Conservation (phyloP, 2,113 vertebrate genomes). For the Prionailurus bengalensis region DNA sequence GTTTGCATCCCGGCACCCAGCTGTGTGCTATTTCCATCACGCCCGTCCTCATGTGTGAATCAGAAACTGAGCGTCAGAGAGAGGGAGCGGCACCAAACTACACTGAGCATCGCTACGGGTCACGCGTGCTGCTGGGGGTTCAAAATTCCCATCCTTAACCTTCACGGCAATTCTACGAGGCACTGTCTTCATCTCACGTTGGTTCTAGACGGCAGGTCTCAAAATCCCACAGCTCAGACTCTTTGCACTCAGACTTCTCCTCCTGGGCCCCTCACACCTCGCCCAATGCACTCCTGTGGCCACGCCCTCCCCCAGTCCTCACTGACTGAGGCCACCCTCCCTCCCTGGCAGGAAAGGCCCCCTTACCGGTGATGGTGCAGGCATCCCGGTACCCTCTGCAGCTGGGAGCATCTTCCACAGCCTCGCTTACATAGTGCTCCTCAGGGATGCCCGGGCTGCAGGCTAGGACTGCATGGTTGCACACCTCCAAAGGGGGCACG, state of each 20-base stretch:
- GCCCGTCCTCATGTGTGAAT: background rate
- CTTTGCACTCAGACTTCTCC: too few species aligned
- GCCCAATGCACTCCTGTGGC: rapidly evolving
- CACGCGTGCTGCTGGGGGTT: rapidly evolving
- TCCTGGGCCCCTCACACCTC: too few species aligned
- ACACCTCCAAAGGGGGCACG: conserved; percentile 84
- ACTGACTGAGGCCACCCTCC: too few species aligned
- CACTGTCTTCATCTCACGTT: background rate
- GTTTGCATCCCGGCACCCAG: background rate
- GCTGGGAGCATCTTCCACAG: conserved; percentile 85
- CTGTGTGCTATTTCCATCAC: rapidly evolving
- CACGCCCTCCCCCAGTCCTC: background rate
- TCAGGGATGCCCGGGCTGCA: conserved; percentile 87
- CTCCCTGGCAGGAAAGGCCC: rapidly evolving
- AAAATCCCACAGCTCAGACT: background rate
- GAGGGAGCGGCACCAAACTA: rapidly evolving
- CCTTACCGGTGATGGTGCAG: conserved; percentile 97
- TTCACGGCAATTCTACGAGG: background rate
- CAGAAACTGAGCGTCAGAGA: background rate
- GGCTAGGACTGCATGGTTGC: conserved; percentile 85
- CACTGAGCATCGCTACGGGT: rapidly evolving
- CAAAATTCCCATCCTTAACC: background rate
- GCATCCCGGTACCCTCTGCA: conserved; percentile 93
- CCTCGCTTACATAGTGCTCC: conserved; percentile 95
- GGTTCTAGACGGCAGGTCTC: background rate